Conservation (phyloP, 1,140 invertebrate genomes). For the Anadara kagoshimensis region DNA sequence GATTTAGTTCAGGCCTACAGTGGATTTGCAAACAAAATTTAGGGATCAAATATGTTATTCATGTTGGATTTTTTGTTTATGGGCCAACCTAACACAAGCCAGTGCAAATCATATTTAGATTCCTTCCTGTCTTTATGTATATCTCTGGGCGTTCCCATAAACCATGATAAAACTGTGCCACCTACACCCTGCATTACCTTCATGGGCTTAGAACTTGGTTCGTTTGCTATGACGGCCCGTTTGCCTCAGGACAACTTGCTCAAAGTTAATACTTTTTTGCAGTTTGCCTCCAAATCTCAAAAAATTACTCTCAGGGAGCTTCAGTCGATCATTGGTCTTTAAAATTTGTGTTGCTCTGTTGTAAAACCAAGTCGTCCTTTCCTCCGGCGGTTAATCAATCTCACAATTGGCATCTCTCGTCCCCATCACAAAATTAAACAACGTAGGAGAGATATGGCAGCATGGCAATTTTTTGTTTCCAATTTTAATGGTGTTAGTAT, state of each 20-base stretch:
- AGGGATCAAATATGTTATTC: conserved; percentile 1
- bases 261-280: conserved; percentile 4
- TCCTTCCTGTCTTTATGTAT: conserved; percentile 1
- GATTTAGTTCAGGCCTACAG: conserved; percentile 28
- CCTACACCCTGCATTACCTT: conserved; percentile 6
- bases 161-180: not conserved
- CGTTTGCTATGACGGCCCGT: conserved; percentile 6
- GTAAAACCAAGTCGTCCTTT: conserved; percentile 25
- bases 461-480: conserved; percentile 21
- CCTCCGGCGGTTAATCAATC: conserved; percentile 3
- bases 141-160: conserved; percentile 15
- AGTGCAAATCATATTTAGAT: not conserved
- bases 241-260: conserved; percentile 17
- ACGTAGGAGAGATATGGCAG: conserved; percentile 6
- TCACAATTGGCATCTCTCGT: conserved; percentile 9
- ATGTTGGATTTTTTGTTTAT: conserved; percentile 32
- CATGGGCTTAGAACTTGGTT: conserved; percentile 15
- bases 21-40: conserved; percentile 30
- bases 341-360: conserved; percentile 40
- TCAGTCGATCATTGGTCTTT: conserved; percentile 34
- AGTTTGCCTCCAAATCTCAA: not conserved
- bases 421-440: conserved; percentile 32
- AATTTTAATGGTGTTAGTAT: conserved; percentile 41
- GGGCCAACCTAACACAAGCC: not conserved
- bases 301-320: conserved; percentile 14